Conservation (phyloP, 1,140 invertebrate species). For the Melitaea cinxia region DNA sequence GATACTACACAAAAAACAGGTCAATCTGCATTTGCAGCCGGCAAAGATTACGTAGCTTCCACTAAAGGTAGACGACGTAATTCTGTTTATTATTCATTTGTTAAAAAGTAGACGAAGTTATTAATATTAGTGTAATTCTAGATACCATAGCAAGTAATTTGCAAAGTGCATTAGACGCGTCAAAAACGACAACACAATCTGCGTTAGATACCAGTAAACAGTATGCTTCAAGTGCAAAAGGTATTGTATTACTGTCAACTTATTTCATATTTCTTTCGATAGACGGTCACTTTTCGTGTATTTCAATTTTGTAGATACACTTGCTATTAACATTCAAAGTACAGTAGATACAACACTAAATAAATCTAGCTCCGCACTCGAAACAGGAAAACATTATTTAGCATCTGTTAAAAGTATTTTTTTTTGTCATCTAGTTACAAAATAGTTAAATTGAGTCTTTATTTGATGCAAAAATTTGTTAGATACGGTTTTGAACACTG, state of each 20-base stretch:
- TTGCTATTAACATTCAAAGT: conserved; percentile 30
- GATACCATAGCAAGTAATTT: conserved; percentile 24
- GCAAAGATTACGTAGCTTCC: conserved; percentile 47
- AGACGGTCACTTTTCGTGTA: background rate
- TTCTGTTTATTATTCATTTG: background rate
- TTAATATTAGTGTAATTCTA: conserved; percentile 16
- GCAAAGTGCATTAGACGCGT: conserved; percentile 22
- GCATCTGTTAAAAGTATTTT: conserved; percentile 46
- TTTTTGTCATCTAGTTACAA: background rate
- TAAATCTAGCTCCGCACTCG: conserved; percentile 41
- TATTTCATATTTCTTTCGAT: background rate
- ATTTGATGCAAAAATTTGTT: conserved; percentile 14
- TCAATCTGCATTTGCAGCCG: conserved; percentile 52
- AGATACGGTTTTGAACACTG: conserved; percentile 17
- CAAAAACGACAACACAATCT: conserved; percentile 16
- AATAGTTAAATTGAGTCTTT: conserved; percentile 12
- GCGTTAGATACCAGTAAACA: conserved; percentile 24
- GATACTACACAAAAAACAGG: conserved; percentile 58
- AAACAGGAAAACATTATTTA: conserved; percentile 44
- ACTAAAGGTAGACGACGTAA: conserved; percentile 46
- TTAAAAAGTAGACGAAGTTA: background rate
- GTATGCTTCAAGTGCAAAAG: conserved; percentile 28
- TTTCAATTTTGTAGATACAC: conserved; percentile 40
- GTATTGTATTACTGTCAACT: background rate
- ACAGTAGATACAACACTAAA: conserved; percentile 43